Evolutionary conservation across 2,888 invertebrate genomes (phyloP), one percentile per base, ranked within the genome.

Genomic region (Atethmia centrago): DNA sequence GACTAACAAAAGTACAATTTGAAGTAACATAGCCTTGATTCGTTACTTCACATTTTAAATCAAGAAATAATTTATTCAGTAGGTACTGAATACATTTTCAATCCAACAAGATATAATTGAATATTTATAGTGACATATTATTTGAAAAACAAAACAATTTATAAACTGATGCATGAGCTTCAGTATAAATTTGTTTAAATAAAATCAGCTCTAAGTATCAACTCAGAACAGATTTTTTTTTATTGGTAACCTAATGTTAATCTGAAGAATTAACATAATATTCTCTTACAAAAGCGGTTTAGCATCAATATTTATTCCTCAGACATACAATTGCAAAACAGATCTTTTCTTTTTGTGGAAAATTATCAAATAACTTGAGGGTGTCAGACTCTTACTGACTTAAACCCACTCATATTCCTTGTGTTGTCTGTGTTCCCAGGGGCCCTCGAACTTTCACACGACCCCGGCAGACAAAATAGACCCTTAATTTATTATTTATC

Each of bases 1-100:
- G 19, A 16, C 9, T 9, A 67, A 36, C 36, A 21, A 21, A 28
- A 59, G 14, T 28, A 16, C 28, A 59, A 25, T 28, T 8, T 53
- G 14, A 53, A 16, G 14, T n/a, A 25, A 74, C 14, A 7, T 40
- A 31, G 12, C 12, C 9, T 40, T n/a, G 1, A 21, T 14, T 7
- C 12, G 12, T 45, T 12, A 14, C 21, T 53, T 16, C n/a, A 47
- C 61, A 3, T n/a, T 25, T 47, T 42, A 47, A 53, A 51, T 8
- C 2, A n/a, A 31, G 31, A 40, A 49, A 42, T 45, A 9, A 51
- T 51, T 77, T 59, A 77, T 31, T 59, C 12, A 25, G n/a, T n/a
- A 42, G 3, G 2, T 31, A 68, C 16, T n/a, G 36, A 12, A 47
- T 21, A 47, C 3, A 58, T 77, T 66, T 36, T 56, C 14, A 16